These are phyloP conservation scores for Halocynthia aurantium DNA, from an alignment of 23 tunicate species.

Conservation along the genomic window DNA sequence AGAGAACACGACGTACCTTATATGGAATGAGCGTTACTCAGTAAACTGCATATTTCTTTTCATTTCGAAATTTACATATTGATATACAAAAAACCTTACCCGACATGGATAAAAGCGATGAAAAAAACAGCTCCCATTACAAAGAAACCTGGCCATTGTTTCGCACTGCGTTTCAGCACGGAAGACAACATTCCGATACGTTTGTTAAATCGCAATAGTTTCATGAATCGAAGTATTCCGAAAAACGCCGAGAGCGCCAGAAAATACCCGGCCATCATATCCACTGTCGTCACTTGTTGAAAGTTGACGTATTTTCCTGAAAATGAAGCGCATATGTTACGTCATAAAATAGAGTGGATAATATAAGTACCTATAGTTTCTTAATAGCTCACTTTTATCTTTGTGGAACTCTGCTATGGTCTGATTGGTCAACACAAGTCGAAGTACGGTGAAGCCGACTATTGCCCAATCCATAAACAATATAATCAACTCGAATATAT, in stretches of 20 bases:
- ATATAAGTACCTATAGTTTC: background rate
- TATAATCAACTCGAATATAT: constrained; percentile 48
- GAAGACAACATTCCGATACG: constrained; percentile 91
- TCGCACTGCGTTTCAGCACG: constrained; percentile 87
- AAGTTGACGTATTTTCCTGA: constrained; percentile 91
- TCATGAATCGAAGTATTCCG: constrained; percentile 83
- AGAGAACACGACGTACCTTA: constrained; percentile 67
- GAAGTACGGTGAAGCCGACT: constrained; percentile 36
- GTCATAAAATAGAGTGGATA: background rate
- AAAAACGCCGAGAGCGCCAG: constrained; percentile 86
- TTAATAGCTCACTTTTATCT: constrained; percentile 53
- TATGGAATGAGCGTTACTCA: background rate
- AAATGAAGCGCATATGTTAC: background rate
- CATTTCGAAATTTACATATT: background rate
- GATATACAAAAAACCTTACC: constrained; percentile 24
- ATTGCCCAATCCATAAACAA: constrained; percentile 64
- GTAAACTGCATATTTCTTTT: background rate
- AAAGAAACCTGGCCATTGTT: constrained; percentile 98
- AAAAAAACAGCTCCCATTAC: constrained; percentile 71
- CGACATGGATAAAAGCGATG: constrained; percentile 82
- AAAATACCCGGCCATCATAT: constrained; percentile 53
- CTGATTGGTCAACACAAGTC: constrained; percentile 24
- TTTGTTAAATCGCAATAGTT: constrained; percentile 89
- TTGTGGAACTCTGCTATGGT: constrained; percentile 70
- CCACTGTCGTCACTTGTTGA: constrained; percentile 84